These are phyloP conservation scores for Novumbra hubbsi DNA, from an alignment of 2,797 vertebrate genomes.

Conservation along the genomic window DNA sequence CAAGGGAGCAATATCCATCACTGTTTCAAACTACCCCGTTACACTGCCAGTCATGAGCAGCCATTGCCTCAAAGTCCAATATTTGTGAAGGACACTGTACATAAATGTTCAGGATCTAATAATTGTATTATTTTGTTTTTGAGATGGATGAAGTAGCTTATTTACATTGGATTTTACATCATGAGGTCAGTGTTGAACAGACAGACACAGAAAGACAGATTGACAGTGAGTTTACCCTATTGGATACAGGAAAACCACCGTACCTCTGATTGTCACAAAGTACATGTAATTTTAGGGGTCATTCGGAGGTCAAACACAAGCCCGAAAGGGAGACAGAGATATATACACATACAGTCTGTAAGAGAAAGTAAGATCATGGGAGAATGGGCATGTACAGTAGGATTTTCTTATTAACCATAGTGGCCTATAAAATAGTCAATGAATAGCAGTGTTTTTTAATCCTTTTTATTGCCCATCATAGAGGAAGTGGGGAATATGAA, in stretches of 20 bases:
- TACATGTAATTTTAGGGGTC: slow-evolving; percentile 62
- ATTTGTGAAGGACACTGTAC: no score
- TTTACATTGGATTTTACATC: no score
- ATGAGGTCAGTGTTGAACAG: no score
- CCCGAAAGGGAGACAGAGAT: slow-evolving; percentile 40
- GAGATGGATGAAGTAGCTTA: no score
- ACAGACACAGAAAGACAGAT: slow-evolving; percentile 21
- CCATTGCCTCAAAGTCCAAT: no score
- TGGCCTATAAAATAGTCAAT: slow-evolving; percentile 5
- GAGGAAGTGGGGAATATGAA: background rate
- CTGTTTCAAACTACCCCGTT: no score
- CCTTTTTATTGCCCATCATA: background rate
- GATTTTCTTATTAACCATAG: slow-evolving; percentile 25
- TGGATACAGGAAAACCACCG: slow-evolving; percentile 9
- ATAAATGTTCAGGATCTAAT: no score
- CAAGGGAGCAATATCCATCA: no score
- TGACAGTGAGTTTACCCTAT: slow-evolving; percentile 26
- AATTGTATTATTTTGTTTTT: no score
- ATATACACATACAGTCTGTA: slow-evolving; percentile 33
- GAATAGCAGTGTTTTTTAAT: background rate
- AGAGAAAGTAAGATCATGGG: slow-evolving; percentile 4
- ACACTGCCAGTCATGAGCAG: no score
- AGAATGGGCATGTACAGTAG: background rate
- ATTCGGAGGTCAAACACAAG: slow-evolving; percentile 49
- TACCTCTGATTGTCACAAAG: slow-evolving; percentile 59